phyloP scores from a whole-genome alignment of 1,140 invertebrate species.

The Drosophila oshimai region DNA sequence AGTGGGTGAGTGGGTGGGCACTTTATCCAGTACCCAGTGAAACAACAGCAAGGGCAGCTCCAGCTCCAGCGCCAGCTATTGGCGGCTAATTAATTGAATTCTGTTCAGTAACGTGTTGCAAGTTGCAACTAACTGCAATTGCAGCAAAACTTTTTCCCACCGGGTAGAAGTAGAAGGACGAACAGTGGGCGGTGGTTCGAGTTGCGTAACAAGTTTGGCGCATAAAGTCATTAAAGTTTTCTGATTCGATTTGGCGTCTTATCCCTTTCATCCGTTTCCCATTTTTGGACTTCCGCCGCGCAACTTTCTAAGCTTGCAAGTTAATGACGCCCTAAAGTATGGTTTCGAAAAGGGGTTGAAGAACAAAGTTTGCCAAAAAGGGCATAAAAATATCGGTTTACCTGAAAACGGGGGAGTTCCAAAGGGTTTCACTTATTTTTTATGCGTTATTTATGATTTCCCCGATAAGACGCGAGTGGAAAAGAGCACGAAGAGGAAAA shows the following conservation, averaged over 20 bases:
- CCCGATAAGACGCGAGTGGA: slow-evolving; percentile 26
- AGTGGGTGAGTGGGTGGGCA: not conserved
- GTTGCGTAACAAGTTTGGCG: slow-evolving; percentile 55
- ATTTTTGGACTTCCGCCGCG: not conserved
- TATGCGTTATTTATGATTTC: slow-evolving; percentile 41
- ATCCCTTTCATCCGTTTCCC: slow-evolving; percentile 15
- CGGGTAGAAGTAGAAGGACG: not conserved
- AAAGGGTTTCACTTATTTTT: slow-evolving; percentile 23
- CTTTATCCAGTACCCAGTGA: not conserved
- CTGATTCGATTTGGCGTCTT: slow-evolving; percentile 56
- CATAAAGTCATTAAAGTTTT: slow-evolving; percentile 77
- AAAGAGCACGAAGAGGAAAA: not conserved
- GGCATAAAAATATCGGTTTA: slow-evolving; percentile 26
- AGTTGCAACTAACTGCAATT: slow-evolving; percentile 27
- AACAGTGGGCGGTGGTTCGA: slow-evolving; percentile 29
- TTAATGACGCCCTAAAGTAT: slow-evolving; percentile 35
- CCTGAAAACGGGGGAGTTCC: not conserved
- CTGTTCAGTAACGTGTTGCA: slow-evolving; percentile 41
- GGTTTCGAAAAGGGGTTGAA: not conserved
- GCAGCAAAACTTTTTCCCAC: slow-evolving; percentile 11
- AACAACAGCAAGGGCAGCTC: not conserved
- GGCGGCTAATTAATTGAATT: slow-evolving; percentile 76
- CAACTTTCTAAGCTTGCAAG: slow-evolving; percentile 45
- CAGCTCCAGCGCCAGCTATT: slow-evolving; percentile 45
- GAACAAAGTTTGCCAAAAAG: not conserved